Base-by-base conservation (phyloP, 2,888 invertebrate genomes). In the Malachius bipustulatus region DNA sequence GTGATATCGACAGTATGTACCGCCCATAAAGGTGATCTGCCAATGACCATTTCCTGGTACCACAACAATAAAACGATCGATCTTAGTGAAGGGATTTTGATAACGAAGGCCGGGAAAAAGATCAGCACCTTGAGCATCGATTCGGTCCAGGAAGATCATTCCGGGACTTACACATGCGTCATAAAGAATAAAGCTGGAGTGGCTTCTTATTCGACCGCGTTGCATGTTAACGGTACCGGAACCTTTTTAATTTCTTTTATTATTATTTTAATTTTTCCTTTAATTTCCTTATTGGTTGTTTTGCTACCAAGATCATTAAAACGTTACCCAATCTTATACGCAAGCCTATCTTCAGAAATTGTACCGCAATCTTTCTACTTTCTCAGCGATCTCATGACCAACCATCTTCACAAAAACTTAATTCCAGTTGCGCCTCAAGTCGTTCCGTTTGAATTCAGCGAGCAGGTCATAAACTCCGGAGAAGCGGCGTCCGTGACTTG, bases 121-220 rank as follows among this genome's bases (percentile, higher is more conserved):
- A 50, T 75, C 68, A 53, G 71, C 68, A 32, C 75, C 66, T 50
- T 64, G 61, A 41, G 73, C 66, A 76, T 84, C 55, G 77, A 79
- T 49, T 70, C 73, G 39, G 80, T 79, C 46, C 74, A 73, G 52
- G 77, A 74, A 45, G 69, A 70, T 37, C 82, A 84, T 59, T 74
- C 76, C 44, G 84, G 85, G 40, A 70, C 73, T 54, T 85, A 82
- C 54, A 80, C 78, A 28, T 87, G 85, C 56, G 70, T 75, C 37
- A 84, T 81, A n/a, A 59, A 58, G 40, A 75, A 75, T 54, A 55
- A 55, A 39, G 75, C 74, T 19, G 70, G 70, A 42, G 60, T 61
- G 37, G 60, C 64, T 46, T 64, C 63, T 44, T 68, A 67, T 45
- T 63, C 67, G 16, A 65, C 73, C n/a, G 57, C 54, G 39, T 50